These are phyloP conservation scores for Scomber scombrus DNA, from an alignment of 2,113 vertebrate genomes.

Conservation along the genomic window DNA sequence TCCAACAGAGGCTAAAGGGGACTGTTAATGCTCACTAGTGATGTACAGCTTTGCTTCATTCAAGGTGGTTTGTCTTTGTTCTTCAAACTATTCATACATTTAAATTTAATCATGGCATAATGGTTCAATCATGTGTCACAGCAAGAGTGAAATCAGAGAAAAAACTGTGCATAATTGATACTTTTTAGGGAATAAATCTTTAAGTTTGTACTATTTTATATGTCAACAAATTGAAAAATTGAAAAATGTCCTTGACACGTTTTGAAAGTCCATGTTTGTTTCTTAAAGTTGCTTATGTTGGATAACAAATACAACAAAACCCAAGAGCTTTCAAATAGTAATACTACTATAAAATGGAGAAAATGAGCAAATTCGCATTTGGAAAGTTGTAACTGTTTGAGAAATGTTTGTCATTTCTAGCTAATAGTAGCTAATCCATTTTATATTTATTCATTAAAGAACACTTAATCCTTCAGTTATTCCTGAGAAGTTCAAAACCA, in stretches of 20 bases:
- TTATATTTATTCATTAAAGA: neutral
- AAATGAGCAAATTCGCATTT: neutral
- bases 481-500: neutral
- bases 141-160: neutral
- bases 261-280: neutral
- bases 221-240: too few species aligned
- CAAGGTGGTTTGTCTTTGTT: constrained; percentile 42
- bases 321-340: too few species aligned
- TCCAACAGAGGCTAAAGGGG: constrained; percentile 50
- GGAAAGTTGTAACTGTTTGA: neutral
- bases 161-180: neutral
- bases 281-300: neutral
- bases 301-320: neutral
- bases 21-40: constrained; percentile 56
- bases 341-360: too few species aligned
- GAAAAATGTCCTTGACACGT: neutral
- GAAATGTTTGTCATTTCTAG: too few species aligned
- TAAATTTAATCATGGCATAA: constrained; percentile 23
- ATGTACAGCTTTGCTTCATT: constrained; percentile 62
- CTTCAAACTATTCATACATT: constrained; percentile 12
- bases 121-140: constrained; percentile 22
- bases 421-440: too few species aligned
- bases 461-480: neutral
- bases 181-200: neutral
- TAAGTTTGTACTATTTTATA: constrained; percentile 9